Evolutionary conservation across 2,797 vertebrate species (phyloP).

Genomic region (Moxostoma hubbsi): DNA sequence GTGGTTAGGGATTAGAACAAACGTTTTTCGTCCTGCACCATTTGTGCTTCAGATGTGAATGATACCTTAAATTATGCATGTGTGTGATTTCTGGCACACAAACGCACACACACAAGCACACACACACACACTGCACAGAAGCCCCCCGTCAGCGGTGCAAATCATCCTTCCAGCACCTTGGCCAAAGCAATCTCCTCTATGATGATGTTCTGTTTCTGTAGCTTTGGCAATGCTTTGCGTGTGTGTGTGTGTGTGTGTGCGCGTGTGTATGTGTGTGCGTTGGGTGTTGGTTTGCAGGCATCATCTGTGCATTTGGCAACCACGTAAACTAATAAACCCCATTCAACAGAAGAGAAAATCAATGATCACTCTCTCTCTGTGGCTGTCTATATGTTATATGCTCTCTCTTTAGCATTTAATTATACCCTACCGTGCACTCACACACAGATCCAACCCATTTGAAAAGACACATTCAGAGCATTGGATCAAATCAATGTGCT

Average conservation of each 20-base stretch:
- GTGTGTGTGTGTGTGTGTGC: background rate
- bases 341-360: conserved; percentile 76
- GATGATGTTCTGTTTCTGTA: conserved; percentile 43
- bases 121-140: conserved; percentile 59
- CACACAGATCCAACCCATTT: conserved; percentile 31
- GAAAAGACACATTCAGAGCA: conserved; percentile 29
- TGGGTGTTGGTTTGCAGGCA: conserved; percentile 28
- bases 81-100: conserved; percentile 59
- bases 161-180: conserved; percentile 57
- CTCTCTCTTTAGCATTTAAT: conserved; percentile 74
- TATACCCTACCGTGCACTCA: conserved; percentile 61
- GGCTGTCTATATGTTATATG: conserved; percentile 66
- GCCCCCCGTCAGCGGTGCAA: conserved; percentile 42
- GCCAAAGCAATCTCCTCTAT: conserved; percentile 42
- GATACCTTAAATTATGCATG: too few species aligned
- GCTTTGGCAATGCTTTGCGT: conserved; percentile 4
- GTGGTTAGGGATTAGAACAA: too few species aligned
- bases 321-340: conserved; percentile 67
- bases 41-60: too few species aligned
- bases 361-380: conserved; percentile 71
- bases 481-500: conserved; percentile 25
- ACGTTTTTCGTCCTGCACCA: too few species aligned
- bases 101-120: conserved; percentile 62
- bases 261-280: too few species aligned
- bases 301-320: conserved; percentile 67